Percentiles rank a stretch among this genome's conserved stretches.
These are phyloP conservation scores for Malurus elegans DNA, from an alignment of 2,113 vertebrate species.

Conservation along the genomic window DNA sequence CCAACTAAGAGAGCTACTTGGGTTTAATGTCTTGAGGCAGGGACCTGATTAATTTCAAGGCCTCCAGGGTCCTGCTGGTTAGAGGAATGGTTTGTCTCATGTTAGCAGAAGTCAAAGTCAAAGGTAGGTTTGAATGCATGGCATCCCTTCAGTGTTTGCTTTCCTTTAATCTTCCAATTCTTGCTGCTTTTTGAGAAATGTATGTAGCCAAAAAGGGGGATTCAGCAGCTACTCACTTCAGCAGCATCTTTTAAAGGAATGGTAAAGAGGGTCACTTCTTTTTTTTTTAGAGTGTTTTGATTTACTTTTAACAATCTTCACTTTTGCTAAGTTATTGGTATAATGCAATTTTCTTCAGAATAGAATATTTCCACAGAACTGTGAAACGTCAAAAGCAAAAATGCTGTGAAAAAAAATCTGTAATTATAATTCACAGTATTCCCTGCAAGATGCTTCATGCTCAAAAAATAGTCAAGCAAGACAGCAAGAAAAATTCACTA, in stretches of 20 bases:
- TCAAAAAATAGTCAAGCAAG: background rate
- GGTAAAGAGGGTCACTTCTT: background rate
- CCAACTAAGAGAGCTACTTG: background rate
- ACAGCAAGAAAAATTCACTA: background rate
- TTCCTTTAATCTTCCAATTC: background rate
- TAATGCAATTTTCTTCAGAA: background rate
- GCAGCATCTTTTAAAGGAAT: background rate
- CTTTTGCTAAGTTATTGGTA: background rate
- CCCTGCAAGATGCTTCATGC: background rate
- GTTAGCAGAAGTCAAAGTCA: background rate
- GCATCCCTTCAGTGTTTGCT: background rate
- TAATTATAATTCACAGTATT: background rate
- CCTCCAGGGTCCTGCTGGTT: background rate
- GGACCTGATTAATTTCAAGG: background rate
- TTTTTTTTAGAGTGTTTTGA: background rate
- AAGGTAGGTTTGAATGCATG: background rate
- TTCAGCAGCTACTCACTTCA: background rate
- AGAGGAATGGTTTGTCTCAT: background rate
- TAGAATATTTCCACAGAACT: background rate
- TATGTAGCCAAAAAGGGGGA: background rate
- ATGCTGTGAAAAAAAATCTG: background rate
- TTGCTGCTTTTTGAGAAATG: background rate
- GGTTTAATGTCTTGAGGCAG: background rate
- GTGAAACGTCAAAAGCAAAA: background rate
- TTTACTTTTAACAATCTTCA: background rate